Percentiles rank a stretch among this genome's conserved stretches.
phyloP scores from a whole-genome alignment of 2,888 invertebrate species.

The Xanthia togata region DNA sequence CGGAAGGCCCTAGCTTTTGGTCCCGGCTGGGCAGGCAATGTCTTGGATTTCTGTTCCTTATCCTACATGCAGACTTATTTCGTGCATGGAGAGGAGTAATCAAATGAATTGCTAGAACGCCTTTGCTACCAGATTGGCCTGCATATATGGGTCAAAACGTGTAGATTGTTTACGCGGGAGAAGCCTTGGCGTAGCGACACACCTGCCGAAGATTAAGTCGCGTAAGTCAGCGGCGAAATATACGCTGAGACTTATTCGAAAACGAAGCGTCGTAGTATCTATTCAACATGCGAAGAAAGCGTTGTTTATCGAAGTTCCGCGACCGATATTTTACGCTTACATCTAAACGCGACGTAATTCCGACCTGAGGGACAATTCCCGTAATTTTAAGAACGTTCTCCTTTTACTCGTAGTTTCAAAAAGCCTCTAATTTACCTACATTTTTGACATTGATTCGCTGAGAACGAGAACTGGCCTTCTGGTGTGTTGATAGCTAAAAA shows the following conservation, averaged over 20 bases:
- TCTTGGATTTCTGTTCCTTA: slow-evolving; percentile 14
- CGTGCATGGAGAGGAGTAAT: slow-evolving; percentile 11
- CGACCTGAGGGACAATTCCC: neutral
- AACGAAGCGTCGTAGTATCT: too few species aligned
- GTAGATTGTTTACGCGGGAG: neutral
- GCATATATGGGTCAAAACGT: neutral
- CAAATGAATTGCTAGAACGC: slow-evolving; percentile 25
- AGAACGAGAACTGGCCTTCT: too few species aligned
- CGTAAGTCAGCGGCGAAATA: neutral
- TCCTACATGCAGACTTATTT: slow-evolving; percentile 41
- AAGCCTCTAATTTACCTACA: too few species aligned
- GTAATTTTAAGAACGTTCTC: too few species aligned
- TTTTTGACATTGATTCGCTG: too few species aligned
- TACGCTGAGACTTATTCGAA: too few species aligned
- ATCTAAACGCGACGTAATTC: neutral
- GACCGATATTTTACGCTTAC: neutral
- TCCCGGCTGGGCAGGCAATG: slow-evolving; percentile 37
- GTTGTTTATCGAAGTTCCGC: neutral
- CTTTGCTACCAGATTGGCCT: neutral
- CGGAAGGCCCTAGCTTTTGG: slow-evolving; percentile 16
- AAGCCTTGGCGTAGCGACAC: neutral
- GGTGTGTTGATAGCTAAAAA: neutral
- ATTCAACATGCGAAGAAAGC: neutral
- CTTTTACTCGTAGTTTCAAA: too few species aligned
- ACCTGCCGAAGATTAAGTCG: neutral